Base-by-base conservation (phyloP, 2,888 invertebrate species). In the Drosophila pseudotakahashii region DNA sequence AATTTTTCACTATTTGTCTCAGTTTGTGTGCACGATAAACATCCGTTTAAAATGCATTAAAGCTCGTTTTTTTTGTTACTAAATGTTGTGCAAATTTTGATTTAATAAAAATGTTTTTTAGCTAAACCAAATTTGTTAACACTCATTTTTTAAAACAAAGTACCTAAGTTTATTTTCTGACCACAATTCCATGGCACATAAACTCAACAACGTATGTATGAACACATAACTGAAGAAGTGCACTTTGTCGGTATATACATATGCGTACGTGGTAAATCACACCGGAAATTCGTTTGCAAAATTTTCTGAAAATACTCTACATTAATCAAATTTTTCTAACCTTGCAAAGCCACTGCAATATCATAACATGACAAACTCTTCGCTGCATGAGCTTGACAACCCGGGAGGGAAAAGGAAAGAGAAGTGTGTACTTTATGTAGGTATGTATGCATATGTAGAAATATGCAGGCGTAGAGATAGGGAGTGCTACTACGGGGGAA, bases 281-380 rank as follows among this genome's bases (percentile, higher is more conserved):
- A 58, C 59, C 63, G 63, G 59, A 58, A 50, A 63, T 50, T 50
- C 41, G 76, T 76, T 78, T 78, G 76, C 32, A 78, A 79, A 76
- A 70, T 72, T 68, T 73, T 61, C 53, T 47, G 57, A 55, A 60
- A 45, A 70, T 64, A 75, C 76, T 69, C 53, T 54, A 66, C 73
- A 78, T 66, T 66, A 53, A 66, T 66, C 61, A 66, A 61, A 52
- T 26, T 16, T 48, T 30, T 32, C 61, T 66, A 66, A 61, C 66
- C 66, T 66, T 66, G 48, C 34, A 16, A 48, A 48, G 66, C 41
- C 47, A 47, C 19, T 54, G 48, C 32, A 48, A 48, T 11, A 16
- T 32, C 16, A 30, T 14, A 16, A 37, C 58, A 42, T 51, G 52
- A 52, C 39, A 52, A 39, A 11, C 16, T 34, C 48, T 19, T 34